Percentiles rank a stretch among this genome's conserved stretches.
Conservation (phyloP, 1,140 invertebrate species). For the Drosophila aff. region DNA sequence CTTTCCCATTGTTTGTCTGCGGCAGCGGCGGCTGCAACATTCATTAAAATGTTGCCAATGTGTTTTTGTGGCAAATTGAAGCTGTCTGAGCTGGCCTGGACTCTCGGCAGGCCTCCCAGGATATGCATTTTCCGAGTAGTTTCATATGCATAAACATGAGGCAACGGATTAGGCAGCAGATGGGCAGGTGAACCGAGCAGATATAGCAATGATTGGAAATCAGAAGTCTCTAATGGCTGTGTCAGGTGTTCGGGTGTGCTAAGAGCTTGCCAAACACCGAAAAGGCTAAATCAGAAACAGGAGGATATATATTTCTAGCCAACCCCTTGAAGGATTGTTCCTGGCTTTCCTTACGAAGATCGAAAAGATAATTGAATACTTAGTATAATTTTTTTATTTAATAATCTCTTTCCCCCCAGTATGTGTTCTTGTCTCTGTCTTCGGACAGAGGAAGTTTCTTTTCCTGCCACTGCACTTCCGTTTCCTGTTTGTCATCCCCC, state of each 20-base stretch:
- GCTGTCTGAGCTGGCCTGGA: constrained; percentile 52
- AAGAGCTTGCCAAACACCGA: not conserved
- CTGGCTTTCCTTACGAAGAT: not conserved
- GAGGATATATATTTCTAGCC: not conserved
- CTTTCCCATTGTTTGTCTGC: constrained; percentile 72
- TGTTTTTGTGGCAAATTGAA: constrained; percentile 83
- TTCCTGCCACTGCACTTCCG: constrained; percentile 19
- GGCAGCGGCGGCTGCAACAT: constrained; percentile 59
- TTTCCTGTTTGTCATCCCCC: not conserved
- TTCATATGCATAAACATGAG: constrained; percentile 58
- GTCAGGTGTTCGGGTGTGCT: not conserved
- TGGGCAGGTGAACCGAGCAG: constrained; percentile 4
- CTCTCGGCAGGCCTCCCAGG: constrained; percentile 25
- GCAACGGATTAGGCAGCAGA: constrained; percentile 57
- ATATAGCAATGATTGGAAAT: constrained; percentile 48
- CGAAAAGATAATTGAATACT: too few relatives aligned
- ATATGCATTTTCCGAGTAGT: constrained; percentile 65
- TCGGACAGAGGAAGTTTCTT: not conserved
- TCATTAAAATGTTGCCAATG: constrained; percentile 83
- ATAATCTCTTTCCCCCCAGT: not conserved
- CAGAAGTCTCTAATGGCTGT: constrained; percentile 37
- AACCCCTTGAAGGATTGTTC: not conserved
- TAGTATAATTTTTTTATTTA: not conserved
- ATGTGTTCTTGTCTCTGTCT: too few relatives aligned
- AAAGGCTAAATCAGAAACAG: not conserved